Percentiles rank a stretch among this genome's conserved stretches.
Evolutionary conservation across 2,113 vertebrate species (phyloP).

Genomic region (Willisornis vidua): DNA sequence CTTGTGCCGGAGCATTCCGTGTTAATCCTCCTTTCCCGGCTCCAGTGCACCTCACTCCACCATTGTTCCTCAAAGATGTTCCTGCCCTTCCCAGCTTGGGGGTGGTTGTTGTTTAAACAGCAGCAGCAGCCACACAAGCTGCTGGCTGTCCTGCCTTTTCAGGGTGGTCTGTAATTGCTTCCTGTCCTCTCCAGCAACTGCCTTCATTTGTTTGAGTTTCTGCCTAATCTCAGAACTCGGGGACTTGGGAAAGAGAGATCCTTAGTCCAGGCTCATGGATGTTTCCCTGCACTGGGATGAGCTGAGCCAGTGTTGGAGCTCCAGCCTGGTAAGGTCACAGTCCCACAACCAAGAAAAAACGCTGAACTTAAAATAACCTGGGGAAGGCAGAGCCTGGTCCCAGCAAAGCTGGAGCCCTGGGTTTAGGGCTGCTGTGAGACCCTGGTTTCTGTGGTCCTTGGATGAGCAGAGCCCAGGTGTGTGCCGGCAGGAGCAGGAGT

Average conservation of each 20-base stretch:
- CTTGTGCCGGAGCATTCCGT: not conserved
- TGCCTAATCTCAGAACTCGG: conserved; percentile 51
- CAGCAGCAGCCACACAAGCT: conserved; percentile 68
- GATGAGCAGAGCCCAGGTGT: conserved; percentile 30
- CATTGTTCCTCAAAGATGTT: conserved; percentile 49
- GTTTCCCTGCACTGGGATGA: not conserved
- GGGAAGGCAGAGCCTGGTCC: not conserved
- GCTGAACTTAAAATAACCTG: not conserved
- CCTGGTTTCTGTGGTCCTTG: not conserved
- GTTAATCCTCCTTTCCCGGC: not conserved
- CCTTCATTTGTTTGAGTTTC: conserved; percentile 75
- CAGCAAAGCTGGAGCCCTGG: not conserved
- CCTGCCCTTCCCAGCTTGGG: conserved; percentile 38
- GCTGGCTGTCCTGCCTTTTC: conserved; percentile 62
- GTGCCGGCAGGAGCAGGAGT: not conserved
- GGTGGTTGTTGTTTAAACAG: conserved; percentile 58
- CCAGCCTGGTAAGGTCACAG: not conserved
- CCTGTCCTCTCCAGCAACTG: conserved; percentile 73
- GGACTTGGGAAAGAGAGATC: not conserved
- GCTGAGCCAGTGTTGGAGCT: not conserved
- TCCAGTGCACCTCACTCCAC: not conserved
- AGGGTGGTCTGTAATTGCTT: conserved; percentile 80
- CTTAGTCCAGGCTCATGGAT: conserved; percentile 31
- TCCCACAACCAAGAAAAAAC: not conserved
- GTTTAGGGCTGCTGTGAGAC: not conserved